Evolutionary conservation across 2,888 invertebrate genomes (phyloP), one percentile per base, ranked within the genome.

Genomic region (Hirtodrosophila alboralis): DNA sequence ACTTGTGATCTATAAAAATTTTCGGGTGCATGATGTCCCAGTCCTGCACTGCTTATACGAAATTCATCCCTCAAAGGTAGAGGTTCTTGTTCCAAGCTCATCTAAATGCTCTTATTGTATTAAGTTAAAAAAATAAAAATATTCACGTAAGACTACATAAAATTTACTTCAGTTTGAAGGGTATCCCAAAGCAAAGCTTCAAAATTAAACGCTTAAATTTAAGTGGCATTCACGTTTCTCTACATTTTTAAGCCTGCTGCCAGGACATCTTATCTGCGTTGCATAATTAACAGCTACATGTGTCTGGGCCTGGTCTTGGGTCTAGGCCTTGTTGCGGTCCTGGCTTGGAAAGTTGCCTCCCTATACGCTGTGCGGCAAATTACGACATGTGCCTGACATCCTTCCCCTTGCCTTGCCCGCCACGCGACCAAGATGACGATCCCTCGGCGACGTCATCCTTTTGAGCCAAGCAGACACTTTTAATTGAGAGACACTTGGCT

Each of bases 401-500:
- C 63, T 69, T 68, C 58, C 60, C 60, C 47, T 48, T 53, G 27
- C 49, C 9, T 57, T 38, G 13, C 16, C 5, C 37, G 9, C 14
- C 30, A 14, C 21, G 4, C 18, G 18, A 30, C 30, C 26, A 16
- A 31, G 44, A 30, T 47, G 28, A 37, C 36, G 31, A 61, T 63
- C 62, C 54, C 63, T 26, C 62, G 36, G 43, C 63, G 63, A 49
- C 49, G 45, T 49, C 69, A 54, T 71, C 70, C 75, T 83, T 65
- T 75, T 65, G 76, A 76, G 76, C 54, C 71, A 56, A 71, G 84
- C 78, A 81, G 79, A 81, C 84, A 67, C 66, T 81, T 81, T 84
- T 81, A 84, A 81, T 81, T 81, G 79, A 79, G 84, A 81, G 76
- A 79, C 81, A 78, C 84, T 81, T 67, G 66, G 68, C 61, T 83